Percentiles rank a stretch among this genome's conserved stretches.
Conservation (phyloP, 1,140 invertebrate genomes). For the Zelostemma sp. region DNA sequence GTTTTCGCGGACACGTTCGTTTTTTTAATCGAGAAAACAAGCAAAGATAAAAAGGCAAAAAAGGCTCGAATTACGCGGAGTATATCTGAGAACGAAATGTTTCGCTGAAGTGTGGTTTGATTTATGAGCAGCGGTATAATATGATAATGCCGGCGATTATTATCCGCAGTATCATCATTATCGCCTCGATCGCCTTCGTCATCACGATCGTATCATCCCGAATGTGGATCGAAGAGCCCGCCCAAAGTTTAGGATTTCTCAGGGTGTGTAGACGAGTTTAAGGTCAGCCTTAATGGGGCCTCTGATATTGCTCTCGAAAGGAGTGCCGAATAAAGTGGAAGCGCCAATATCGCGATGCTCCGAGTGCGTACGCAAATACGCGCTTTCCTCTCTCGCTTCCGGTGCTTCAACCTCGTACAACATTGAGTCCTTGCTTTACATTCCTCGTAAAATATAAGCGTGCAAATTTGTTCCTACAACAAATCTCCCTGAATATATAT, state of each 20-base stretch:
- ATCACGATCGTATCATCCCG: not conserved
- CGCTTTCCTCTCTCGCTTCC: not conserved
- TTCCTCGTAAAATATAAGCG: constrained; percentile 4
- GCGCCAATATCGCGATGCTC: not conserved
- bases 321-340: constrained; percentile 1
- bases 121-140: not conserved
- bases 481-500: not conserved
- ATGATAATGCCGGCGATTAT: not conserved
- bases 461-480: not conserved
- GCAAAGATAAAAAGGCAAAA: too few species aligned
- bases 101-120: not conserved
- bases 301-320: not conserved
- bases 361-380: not conserved
- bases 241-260: not conserved
- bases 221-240: not conserved
- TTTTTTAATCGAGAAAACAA: too few species aligned
- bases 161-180: constrained; percentile 1
- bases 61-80: too few species aligned
- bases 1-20: too few species aligned
- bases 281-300: not conserved
- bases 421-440: too few species aligned
- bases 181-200: not conserved
- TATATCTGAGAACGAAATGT: not conserved
- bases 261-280: not conserved
- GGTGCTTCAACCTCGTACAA: too few species aligned